These are phyloP conservation scores for Cyclina sinensis DNA, from an alignment of 1,140 invertebrate species.

Conservation along the genomic window DNA sequence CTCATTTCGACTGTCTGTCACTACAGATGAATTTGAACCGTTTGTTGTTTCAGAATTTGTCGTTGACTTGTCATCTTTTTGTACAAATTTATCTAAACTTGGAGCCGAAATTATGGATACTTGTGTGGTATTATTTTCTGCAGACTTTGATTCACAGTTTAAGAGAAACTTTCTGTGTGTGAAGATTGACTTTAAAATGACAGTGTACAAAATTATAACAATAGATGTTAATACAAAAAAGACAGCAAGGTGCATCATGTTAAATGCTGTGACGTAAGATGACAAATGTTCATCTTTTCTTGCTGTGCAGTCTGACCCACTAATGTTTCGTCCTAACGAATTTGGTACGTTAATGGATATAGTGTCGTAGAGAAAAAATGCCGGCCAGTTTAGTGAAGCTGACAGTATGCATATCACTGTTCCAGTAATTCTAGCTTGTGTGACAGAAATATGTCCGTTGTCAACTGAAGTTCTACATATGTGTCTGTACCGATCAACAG, in stretches of 20 bases:
- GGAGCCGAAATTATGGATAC: neutral
- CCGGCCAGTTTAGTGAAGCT: conserved; percentile 11
- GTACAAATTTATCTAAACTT: too few relatives aligned
- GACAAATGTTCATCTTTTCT: neutral
- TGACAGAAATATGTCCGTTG: too few relatives aligned
- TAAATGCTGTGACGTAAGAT: neutral
- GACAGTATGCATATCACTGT: neutral
- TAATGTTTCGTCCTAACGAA: neutral
- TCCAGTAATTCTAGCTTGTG: too few relatives aligned
- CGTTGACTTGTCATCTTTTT: too few relatives aligned
- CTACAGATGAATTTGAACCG: too few relatives aligned
- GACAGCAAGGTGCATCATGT: neutral
- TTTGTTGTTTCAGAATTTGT: too few relatives aligned
- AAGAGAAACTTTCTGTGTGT: neutral
- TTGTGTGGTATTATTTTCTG: neutral
- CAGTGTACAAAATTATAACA: neutral
- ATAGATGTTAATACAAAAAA: neutral
- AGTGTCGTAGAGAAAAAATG: conserved; percentile 24
- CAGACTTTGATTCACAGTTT: neutral
- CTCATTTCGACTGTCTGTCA: too few relatives aligned
- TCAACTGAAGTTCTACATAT: too few relatives aligned
- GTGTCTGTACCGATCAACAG: conserved; percentile 29
- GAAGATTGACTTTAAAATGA: neutral
- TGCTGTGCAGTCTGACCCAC: neutral
- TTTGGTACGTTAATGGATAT: neutral